Percentiles rank a stretch among this genome's conserved stretches.
Conservation (phyloP, 2,888 invertebrate species). For the Perizoma flavofasciatum region DNA sequence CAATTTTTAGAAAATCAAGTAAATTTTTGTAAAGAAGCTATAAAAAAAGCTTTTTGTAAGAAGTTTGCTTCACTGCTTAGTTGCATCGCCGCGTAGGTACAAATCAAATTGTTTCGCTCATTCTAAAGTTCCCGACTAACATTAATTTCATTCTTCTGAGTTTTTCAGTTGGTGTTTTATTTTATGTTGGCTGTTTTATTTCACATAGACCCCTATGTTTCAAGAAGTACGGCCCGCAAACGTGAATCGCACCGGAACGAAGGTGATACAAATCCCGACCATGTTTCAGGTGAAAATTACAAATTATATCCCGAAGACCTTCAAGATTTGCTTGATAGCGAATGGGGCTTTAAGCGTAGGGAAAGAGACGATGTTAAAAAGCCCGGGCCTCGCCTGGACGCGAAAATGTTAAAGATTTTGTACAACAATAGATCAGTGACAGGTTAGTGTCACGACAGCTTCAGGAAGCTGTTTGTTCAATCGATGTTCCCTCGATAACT, state of each 20-base stretch:
- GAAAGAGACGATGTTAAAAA: constrained; percentile 97
- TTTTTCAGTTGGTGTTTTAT: constrained; percentile 53
- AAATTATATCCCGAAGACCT: constrained; percentile 80
- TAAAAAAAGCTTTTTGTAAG: too few relatives aligned
- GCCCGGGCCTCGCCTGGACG: constrained; percentile 93
- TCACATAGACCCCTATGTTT: constrained; percentile 50
- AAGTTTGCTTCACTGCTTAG: constrained; percentile 67
- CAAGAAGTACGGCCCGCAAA: constrained; percentile 48
- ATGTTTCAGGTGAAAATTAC: constrained; percentile 82
- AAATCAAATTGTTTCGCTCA: constrained; percentile 58
- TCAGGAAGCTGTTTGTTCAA: constrained; percentile 63
- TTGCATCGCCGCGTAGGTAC: constrained; percentile 59
- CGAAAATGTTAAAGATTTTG: constrained; percentile 84
- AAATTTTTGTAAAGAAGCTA: constrained; percentile 50
- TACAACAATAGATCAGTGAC: constrained; percentile 80
- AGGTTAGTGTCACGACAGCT: constrained; percentile 81
- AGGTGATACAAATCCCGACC: constrained; percentile 68
- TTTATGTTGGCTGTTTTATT: constrained; percentile 54
- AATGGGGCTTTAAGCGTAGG: constrained; percentile 92
- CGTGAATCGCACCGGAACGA: constrained; percentile 52
- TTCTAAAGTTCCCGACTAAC: constrained; percentile 48
- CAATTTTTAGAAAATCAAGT: constrained; percentile 28
- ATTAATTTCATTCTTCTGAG: constrained; percentile 48
- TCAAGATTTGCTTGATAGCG: constrained; percentile 85
- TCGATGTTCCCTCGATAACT: constrained; percentile 66